Percentiles rank a stretch among this genome's conserved stretches.
These are phyloP conservation scores for Chlorocebus sabaeus DNA, from an alignment of 2,113 vertebrate genomes.

Conservation along the genomic window DNA sequence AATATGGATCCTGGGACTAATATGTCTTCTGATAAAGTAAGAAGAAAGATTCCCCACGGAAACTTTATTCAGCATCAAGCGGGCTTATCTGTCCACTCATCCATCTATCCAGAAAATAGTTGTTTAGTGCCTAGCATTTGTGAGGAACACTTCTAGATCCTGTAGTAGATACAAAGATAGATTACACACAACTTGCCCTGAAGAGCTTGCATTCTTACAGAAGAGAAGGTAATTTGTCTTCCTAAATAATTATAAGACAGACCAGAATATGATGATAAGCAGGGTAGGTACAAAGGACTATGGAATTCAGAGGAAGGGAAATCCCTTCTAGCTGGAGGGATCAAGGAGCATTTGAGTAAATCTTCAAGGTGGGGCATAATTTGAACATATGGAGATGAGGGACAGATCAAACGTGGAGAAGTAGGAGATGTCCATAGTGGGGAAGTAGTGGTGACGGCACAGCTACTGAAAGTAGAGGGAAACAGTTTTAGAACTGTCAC, in stretches of 20 bases:
- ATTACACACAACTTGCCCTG: not conserved
- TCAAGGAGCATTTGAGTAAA: not conserved
- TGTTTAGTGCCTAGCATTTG: not conserved
- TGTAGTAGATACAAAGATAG: not conserved
- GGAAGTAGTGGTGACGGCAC: not conserved
- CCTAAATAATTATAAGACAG: not conserved
- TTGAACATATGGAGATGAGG: not conserved
- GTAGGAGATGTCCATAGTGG: not conserved
- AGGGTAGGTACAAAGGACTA: not conserved
- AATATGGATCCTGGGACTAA: not conserved
- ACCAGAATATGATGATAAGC: not conserved
- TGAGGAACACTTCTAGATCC: not conserved
- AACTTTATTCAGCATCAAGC: not conserved
- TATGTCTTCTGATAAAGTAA: not conserved
- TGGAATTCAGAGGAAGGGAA: not conserved
- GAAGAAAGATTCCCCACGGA: not conserved
- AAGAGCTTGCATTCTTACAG: not conserved
- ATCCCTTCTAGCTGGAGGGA: not conserved
- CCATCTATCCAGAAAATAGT: not conserved
- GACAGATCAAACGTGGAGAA: not conserved
- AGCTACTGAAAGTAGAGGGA: not conserved
- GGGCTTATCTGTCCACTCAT: not conserved
- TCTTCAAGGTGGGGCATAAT: not conserved
- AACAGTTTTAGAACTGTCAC: not conserved
- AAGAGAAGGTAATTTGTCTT: not conserved